These are phyloP conservation scores for Halictus ligatus DNA, from an alignment of 2,888 invertebrate species.

Conservation along the genomic window DNA sequence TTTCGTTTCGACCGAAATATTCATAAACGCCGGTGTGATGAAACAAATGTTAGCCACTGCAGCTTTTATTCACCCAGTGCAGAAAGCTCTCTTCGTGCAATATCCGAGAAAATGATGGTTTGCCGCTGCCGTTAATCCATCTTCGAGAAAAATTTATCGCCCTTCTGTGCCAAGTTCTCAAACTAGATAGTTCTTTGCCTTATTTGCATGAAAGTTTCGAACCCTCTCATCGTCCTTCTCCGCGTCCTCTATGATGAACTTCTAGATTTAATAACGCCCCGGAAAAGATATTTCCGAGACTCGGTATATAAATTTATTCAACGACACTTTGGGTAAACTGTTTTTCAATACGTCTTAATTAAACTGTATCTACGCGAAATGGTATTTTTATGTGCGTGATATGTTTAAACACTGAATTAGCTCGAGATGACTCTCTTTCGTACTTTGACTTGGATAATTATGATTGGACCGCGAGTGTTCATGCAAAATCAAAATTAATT, in stretches of 20 bases:
- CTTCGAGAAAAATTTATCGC: slow-evolving; percentile 25
- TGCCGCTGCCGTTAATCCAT: slow-evolving; percentile 23
- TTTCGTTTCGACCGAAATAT: background rate
- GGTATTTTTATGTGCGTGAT: too few relatives aligned
- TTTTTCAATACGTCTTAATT: background rate
- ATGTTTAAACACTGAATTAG: too few relatives aligned
- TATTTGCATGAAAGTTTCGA: slow-evolving; percentile 14
- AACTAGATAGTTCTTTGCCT: background rate
- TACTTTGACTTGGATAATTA: too few relatives aligned
- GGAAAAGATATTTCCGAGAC: background rate
- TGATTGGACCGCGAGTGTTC: too few relatives aligned
- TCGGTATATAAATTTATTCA: background rate
- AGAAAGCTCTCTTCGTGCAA: background rate
- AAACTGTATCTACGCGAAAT: too few relatives aligned
- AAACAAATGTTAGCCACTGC: background rate
- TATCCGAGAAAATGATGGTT: background rate
- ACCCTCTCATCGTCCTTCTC: background rate
- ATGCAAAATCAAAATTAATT: too few relatives aligned
- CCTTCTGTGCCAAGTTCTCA: slow-evolving; percentile 1
- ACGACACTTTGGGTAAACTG: background rate
- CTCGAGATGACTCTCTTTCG: too few relatives aligned
- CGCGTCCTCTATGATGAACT: background rate
- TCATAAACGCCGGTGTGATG: background rate
- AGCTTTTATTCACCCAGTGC: slow-evolving; percentile 19
- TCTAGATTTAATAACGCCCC: background rate